Base-by-base conservation (phyloP, 2,797 vertebrate species). In the Gorsachius magnificus region DNA sequence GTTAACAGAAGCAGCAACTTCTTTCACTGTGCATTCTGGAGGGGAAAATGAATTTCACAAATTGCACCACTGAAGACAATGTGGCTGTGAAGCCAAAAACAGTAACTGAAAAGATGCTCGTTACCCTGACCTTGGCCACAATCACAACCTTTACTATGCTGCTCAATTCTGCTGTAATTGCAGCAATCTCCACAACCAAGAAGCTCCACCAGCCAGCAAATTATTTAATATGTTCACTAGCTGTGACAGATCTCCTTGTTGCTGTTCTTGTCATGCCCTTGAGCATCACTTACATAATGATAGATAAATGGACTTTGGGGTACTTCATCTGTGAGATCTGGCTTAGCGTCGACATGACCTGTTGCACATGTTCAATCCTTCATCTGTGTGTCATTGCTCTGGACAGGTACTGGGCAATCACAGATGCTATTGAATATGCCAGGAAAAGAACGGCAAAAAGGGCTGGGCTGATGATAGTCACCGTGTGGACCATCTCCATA, bases 371-470 rank as follows among this genome's bases (percentile, higher is more conserved):
- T 87, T 99, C 99, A 22, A 99, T 99, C 95, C 98, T 99, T 80
- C 99, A 99, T 45, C 97, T 99, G 87, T 99, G 99, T 6, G 98
- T 98, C 74, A 99, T 99, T 58, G 99, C 99, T 1, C 97, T 99
- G 90, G 99, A 99, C 96, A 98, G 99, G 72, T 99, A 99, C 97
- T 99, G 99, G 99, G 99, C 99, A 71, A 99, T 99, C 96, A 99
- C 99, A 16, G 98, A 99, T 0, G 99, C 99, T 9, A 98, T 99
- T 0, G 98, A 99, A 66, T 99, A 99, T 0, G 98, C 98, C 88
- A 98, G 98, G 85, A 99, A 99, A 95, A 98, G 99, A 96, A 99
- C 99, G 0, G 96, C 97, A 4, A 98, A 97, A 61, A 98, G 98
- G 11, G 98, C 98, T 8, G 98, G 97, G 16, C 48, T 98, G 89